Evolutionary conservation across 1,140 invertebrate genomes (phyloP).

Genomic region (Trichonephila inaurata): DNA sequence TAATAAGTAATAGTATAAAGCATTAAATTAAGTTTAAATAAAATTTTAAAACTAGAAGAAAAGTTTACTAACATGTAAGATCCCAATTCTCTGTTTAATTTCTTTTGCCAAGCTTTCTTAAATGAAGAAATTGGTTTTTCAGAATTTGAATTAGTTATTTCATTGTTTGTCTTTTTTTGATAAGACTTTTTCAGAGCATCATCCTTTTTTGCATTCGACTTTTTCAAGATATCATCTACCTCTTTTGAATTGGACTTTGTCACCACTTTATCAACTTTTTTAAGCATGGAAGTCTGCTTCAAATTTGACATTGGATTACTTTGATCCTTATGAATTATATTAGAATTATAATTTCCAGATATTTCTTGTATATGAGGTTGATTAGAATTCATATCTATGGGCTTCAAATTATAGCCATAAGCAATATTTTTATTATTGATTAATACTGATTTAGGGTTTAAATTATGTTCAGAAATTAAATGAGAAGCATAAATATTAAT

Average conservation of each 20-base stretch:
- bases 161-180: background rate
- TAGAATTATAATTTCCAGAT: background rate
- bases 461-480: conserved; percentile 25
- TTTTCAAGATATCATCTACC: background rate
- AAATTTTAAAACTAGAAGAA: background rate
- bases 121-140: conserved; percentile 56
- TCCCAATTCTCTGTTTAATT: conserved; percentile 74
- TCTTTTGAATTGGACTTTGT: background rate
- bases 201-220: background rate
- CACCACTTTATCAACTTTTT: background rate
- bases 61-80: conserved; percentile 74
- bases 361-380: background rate
- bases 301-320: background rate
- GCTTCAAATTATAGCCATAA: conserved; percentile 2
- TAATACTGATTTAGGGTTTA: conserved; percentile 5
- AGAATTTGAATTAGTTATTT: background rate
- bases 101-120: conserved; percentile 75
- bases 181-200: background rate
- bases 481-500: background rate
- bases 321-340: background rate
- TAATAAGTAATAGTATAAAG: too few relatives aligned
- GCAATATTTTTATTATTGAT: conserved; percentile 27
- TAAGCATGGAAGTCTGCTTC: background rate
- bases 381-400: background rate
- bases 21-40: too few relatives aligned